Conservation (phyloP, 2,113 vertebrate species). For the Genyomyrus donnyi region DNA sequence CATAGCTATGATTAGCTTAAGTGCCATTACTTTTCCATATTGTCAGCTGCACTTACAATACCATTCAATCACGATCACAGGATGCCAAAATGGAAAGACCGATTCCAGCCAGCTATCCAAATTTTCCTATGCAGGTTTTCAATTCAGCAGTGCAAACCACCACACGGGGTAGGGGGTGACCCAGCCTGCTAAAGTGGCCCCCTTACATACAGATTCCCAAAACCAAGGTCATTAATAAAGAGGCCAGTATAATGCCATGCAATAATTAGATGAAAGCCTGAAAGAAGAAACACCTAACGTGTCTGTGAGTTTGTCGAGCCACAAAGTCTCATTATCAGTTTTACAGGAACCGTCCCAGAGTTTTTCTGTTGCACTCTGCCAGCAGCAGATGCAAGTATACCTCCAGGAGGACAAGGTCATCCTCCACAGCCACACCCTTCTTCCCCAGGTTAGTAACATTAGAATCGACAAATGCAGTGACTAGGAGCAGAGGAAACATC, state of each 20-base stretch:
- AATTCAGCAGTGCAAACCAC: neutral
- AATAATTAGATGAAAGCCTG: neutral
- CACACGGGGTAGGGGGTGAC: neutral
- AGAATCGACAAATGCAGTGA: constrained; percentile 23
- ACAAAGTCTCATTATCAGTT: neutral
- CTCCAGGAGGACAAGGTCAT: neutral
- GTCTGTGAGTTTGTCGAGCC: neutral
- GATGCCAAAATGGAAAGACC: neutral
- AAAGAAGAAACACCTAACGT: neutral
- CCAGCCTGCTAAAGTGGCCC: neutral
- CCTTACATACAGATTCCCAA: neutral
- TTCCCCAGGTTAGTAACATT: constrained; percentile 36
- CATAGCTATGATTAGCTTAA: neutral
- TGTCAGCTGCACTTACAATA: neutral
- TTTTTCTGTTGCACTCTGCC: neutral
- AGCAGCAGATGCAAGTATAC: neutral
- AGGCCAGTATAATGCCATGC: neutral
- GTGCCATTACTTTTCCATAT: neutral
- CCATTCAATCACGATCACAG: neutral
- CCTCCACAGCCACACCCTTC: constrained; percentile 5
- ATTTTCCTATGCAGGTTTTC: neutral
- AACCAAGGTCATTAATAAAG: neutral
- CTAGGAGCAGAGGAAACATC: neutral
- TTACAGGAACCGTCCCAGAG: neutral
- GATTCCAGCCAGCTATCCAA: neutral